A percentile compares a stretch with the other conserved stretches of the same genome.
Evolutionary conservation across 2,888 invertebrate species (phyloP).

Genomic region (Nomada ruficornis): DNA sequence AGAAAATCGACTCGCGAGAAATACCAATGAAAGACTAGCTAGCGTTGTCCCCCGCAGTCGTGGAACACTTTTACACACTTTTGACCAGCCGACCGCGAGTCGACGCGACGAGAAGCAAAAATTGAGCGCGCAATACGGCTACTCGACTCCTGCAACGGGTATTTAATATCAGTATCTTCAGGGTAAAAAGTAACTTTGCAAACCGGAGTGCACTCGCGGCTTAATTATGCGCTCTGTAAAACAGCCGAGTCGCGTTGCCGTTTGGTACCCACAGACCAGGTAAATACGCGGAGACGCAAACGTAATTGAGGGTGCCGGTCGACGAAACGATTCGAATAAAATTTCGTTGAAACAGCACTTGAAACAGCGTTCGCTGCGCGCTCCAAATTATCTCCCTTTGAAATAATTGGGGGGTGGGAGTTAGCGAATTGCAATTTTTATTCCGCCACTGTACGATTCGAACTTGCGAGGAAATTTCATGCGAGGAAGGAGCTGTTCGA

Average conservation of each 20-base stretch:
- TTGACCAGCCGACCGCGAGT: background rate
- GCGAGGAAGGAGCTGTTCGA: too few relatives aligned
- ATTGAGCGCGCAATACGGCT: background rate
- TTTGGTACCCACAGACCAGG: conserved; percentile 41
- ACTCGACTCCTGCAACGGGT: conserved; percentile 20
- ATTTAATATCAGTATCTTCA: conserved; percentile 22
- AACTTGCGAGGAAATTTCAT: too few relatives aligned
- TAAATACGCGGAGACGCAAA: conserved; percentile 31
- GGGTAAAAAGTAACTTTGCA: conserved; percentile 45
- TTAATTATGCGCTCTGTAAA: conserved; percentile 54
- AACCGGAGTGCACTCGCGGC: conserved; percentile 38
- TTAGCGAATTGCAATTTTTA: background rate
- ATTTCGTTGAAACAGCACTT: background rate
- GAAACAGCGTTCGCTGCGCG: background rate
- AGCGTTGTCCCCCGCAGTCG: background rate
- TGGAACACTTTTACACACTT: conserved; percentile 18
- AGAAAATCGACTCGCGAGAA: too few relatives aligned
- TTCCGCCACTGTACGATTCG: too few relatives aligned
- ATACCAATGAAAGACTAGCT: too few relatives aligned
- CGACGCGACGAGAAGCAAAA: too few relatives aligned
- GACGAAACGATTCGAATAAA: conserved; percentile 27
- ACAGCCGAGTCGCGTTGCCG: conserved; percentile 22
- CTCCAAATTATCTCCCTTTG: background rate
- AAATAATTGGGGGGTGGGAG: background rate
- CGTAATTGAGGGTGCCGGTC: conserved; percentile 38